Evolutionary conservation across 2,888 invertebrate genomes (phyloP).

Genomic region (Lobophora halterata): DNA sequence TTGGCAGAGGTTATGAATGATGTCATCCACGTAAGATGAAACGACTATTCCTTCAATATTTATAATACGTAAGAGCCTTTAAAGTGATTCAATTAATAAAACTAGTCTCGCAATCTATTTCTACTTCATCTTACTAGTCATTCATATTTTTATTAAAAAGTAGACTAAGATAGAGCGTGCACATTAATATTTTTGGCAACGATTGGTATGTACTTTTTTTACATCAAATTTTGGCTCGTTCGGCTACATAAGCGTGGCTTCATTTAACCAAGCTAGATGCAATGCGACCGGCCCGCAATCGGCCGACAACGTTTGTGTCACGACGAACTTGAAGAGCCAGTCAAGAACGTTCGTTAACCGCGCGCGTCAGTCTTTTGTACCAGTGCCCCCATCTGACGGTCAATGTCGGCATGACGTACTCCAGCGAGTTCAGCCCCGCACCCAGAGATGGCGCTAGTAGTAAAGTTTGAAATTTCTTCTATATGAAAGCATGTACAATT

Average conservation of each 20-base stretch:
- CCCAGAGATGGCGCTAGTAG: slow-evolving; percentile 63
- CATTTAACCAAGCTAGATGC: slow-evolving; percentile 4
- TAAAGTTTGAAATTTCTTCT: slow-evolving; percentile 20
- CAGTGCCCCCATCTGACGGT: slow-evolving; percentile 76
- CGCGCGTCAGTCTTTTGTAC: slow-evolving; percentile 61
- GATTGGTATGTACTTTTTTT: too few relatives aligned
- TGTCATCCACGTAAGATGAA: slow-evolving; percentile 34
- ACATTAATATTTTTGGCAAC: too few relatives aligned
- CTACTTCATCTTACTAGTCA: too few relatives aligned
- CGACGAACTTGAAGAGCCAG: slow-evolving; percentile 69
- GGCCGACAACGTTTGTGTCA: slow-evolving; percentile 42
- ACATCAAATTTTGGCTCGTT: too few relatives aligned
- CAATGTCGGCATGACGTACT: slow-evolving; percentile 73
- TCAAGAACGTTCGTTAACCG: slow-evolving; percentile 81
- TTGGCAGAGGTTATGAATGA: slow-evolving; percentile 38
- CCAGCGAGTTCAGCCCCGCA: slow-evolving; percentile 43
- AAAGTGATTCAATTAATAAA: too few relatives aligned
- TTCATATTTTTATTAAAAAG: too few relatives aligned
- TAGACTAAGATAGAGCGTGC: too few relatives aligned
- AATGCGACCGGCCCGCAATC: background rate
- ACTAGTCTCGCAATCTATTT: too few relatives aligned
- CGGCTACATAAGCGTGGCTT: background rate
- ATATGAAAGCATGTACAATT: slow-evolving; percentile 30
- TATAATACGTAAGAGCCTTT: background rate
- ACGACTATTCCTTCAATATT: too few relatives aligned